Base-by-base conservation (phyloP, 2,113 vertebrate genomes). In the Oxyruncus cristatus region DNA sequence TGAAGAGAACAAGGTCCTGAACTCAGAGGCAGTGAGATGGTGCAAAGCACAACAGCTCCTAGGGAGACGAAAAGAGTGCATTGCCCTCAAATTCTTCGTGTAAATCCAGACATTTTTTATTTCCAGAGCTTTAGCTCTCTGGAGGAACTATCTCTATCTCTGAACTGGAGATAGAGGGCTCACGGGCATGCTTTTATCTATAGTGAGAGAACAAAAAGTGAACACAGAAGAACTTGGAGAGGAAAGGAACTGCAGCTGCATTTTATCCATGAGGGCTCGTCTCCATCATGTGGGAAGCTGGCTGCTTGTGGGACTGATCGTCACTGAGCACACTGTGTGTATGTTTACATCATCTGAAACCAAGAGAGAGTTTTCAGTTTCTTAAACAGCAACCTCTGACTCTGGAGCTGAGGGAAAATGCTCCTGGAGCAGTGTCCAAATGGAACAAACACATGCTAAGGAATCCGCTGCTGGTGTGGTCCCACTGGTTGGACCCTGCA, bases 291-390 rank as follows among this genome's bases (percentile, higher is more conserved):
- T 63, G 47, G 47, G 74, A 72, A 66, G 47, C 27, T n/a, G 52
- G 22, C 14, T 71, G 7, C 33, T 26, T 1, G 0, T 11, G 52
- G 62, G 42, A 16, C 52, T 39, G 47, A 12, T 18, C 8, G 1
- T 23, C 84, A 5, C 0, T n/a, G 59, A 76, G 53, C 27, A 73
- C 27, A 6, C 18, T 59, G 6, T 16, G 2, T 2, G 7, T 19
- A n/a, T 5, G 0, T 65, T 49, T 55, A 21, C 28, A 37, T 49
- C 22, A 30, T 5, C 0, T 37, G 61, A 50, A 88, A 59, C 20
- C 65, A 35, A 77, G 39, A 24, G 8, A 50, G 49, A 39, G 33
- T 2, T 83, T 59, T 44, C 26, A 50, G 44, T 56, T 79, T 30
- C 50, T 66, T 37, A 22, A 79, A 46, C 24, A 33, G 35, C 37